Base-by-base conservation (phyloP, 2,888 invertebrate genomes). In the Coelogynopora nodosa region DNA sequence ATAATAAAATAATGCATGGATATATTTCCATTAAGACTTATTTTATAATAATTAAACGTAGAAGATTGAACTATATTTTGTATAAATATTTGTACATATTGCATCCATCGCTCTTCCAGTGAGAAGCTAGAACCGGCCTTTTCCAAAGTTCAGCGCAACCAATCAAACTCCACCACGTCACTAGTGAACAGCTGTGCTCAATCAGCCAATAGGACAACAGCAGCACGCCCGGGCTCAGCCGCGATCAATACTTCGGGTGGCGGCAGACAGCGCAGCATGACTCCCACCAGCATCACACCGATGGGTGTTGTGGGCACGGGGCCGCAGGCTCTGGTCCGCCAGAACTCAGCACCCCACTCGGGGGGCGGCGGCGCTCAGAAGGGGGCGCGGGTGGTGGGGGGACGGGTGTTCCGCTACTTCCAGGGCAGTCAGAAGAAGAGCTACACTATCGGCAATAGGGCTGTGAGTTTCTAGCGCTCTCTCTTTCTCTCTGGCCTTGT, bases 321-420 rank as follows among this genome's bases (percentile, higher is more conserved):
- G 10, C 18, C 2, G 2, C 74, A 74, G 23, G 2, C 74, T 5
- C 27, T 74, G 5, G 27, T 26, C 23, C 74, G 74, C 2, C 74
- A 74, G 74, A 74, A 74, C 74, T 74, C 74, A 2, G 74, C 74
- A 23, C 74, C 74, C 2, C 10, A 10, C 2, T 5, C 23, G 23
- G 74, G 74, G 2, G 23, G 2, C 2, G 49, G 49, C 5, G 49
- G 49, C 49, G 5, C 49, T 18, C 49, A 49, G 49, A 5, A 49
- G 49, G 23, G 74, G 74, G 2, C 2, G 5, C 74, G 74, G 23
- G 5, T 74, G 74, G 74, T 74, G 74, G 74, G 74, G 23, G 74
- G 74, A 5, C 74, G 74, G 5, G 74, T 74, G 74, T 74, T 74
- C 74, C 74, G 74, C 5, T 74, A 74, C 74, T 74, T 74, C 23